phyloP scores from a whole-genome alignment of 2,797 vertebrate genomes.

The Halcyon badia region DNA sequence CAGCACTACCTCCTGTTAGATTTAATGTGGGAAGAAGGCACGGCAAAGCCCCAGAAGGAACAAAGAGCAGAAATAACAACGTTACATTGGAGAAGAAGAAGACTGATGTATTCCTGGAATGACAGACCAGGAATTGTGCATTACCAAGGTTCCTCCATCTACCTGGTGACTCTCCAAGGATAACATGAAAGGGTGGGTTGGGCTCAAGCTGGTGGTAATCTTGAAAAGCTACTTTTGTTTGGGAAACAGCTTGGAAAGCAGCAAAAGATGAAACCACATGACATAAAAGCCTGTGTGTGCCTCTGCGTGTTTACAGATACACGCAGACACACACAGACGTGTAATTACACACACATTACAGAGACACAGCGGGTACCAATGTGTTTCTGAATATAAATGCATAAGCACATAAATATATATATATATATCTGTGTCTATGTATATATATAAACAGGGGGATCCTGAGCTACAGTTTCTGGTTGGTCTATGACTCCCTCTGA shows the following conservation, averaged over 20 bases:
- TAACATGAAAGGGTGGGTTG: not conserved
- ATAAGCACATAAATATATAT: not conserved
- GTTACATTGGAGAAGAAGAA: fast-evolving
- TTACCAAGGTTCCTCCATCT: not conserved
- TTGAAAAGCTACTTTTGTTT: not conserved
- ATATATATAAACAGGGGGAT: not conserved
- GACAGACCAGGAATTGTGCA: too few species aligned
- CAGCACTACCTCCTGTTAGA: not conserved
- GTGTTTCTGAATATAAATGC: not conserved
- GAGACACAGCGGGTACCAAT: not conserved
- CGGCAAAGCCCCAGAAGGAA: not conserved
- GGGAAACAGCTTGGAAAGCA: not conserved
- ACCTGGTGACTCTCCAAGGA: not conserved
- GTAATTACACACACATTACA: not conserved
- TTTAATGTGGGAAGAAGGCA: not conserved
- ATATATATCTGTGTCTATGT: not conserved
- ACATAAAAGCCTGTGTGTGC: not conserved
- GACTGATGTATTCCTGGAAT: not conserved
- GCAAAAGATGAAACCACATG: not conserved
- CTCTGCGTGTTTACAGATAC: not conserved
- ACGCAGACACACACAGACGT: not conserved
- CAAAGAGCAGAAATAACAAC: not conserved
- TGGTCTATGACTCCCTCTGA: not conserved
- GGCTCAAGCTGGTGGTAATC: not conserved
- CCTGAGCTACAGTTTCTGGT: not conserved